Percentiles rank a stretch among this genome's conserved stretches.
Evolutionary conservation across 1,140 invertebrate genomes (phyloP).

Genomic region (Aphelenchoides fujianensis): DNA sequence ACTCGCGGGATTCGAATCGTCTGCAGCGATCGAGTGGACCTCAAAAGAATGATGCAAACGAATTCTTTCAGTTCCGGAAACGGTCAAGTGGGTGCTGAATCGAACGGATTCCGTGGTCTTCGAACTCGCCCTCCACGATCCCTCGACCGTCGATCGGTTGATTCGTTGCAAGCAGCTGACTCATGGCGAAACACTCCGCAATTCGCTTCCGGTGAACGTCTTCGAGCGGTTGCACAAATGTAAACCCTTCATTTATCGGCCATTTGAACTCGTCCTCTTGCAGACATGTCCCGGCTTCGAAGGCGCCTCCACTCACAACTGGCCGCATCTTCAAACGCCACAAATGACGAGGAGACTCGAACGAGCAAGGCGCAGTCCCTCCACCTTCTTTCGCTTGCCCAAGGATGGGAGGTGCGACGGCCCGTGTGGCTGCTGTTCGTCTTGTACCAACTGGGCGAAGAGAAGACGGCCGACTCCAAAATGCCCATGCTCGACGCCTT

Average conservation of each 20-base stretch:
- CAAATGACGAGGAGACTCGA: background rate
- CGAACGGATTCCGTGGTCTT: background rate
- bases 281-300: background rate
- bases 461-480: background rate
- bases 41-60: too few relatives aligned
- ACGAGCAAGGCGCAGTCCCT: background rate
- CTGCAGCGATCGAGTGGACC: too few relatives aligned
- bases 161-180: conserved; percentile 18
- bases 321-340: background rate
- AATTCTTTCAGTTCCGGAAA: background rate
- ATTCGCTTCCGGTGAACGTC: background rate
- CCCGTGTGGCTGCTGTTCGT: conserved; percentile 46
- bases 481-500: conserved; percentile 40
- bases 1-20: too few relatives aligned
- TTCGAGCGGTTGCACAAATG: too few relatives aligned
- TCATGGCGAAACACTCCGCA: background rate
- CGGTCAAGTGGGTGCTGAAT: background rate
- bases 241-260: too few relatives aligned
- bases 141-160: conserved; percentile 2
- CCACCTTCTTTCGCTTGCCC: background rate
- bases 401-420: conserved; percentile 37
- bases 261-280: too few relatives aligned
- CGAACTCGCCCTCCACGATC: conserved; percentile 22
- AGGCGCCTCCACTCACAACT: background rate
- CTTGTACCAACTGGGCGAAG: conserved; percentile 43